Evolutionary conservation across 2,113 vertebrate genomes (phyloP), one percentile per base, ranked within the genome.

Genomic region (Xenopus borealis): DNA sequence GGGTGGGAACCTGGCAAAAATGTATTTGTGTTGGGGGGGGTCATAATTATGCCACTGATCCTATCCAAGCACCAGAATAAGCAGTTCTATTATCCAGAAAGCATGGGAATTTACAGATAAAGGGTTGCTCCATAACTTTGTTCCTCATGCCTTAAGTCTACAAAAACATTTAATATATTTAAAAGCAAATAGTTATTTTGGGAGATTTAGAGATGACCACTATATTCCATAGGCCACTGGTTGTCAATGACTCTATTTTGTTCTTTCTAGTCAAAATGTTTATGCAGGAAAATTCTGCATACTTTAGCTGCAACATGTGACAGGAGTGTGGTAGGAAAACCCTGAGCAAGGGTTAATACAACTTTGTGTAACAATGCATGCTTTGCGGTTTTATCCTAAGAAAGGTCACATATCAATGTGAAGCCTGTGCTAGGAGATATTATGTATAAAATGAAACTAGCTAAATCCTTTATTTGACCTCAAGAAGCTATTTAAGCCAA

Each of bases 381-480:
- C 47, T 10, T 61, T 13, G 11, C 18, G 27, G 1, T 27, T 61
- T 61, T 61, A 9, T 10, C 10, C 20, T 23, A 61, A 58, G 9
- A 10, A 17, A 61, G 20, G 58, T 23, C 19, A 23, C 58, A 61
- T 20, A 23, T 61, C 58, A 61, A 13, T 7, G 19, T 23, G 58
- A 61, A 61, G 3, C 2, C 20, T 20, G 58, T 12, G 19, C 20
- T 61, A 7, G 20, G 18, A 23, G 19, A 61, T 14, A 61, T 1
- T 0, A 3, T 50, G 47, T 71, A 50, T 44, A 85, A 79, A 65
- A 78, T 45, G 53, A 69, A 81, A 67, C 64, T 40, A 80, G 62
- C 80, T 80, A 79, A 88, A 87, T 81, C 5, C 53, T 82, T 85
- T 80, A 50, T 30, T 72, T 83, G 82, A 85, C 79, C 81, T 83